Base-by-base conservation (phyloP, 2,797 vertebrate species). In the Falco columbarius region DNA sequence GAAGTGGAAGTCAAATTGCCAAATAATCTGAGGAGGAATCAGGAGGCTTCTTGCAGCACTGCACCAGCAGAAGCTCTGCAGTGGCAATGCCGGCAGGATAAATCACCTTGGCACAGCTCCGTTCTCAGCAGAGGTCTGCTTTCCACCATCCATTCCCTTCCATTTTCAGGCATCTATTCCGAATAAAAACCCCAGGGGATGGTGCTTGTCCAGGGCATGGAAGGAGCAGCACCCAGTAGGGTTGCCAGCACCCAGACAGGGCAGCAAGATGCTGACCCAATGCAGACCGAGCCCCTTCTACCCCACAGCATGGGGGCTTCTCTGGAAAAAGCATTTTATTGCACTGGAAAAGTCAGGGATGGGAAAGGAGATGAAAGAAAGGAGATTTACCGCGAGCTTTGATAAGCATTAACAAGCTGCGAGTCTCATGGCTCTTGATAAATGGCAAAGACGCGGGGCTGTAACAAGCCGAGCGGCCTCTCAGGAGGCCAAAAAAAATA, bases 401-500 rank as follows among this genome's bases (percentile, higher is more conserved):
- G 58, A n/a, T 51, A 34, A 77, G 70, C 70, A 36, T 26, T 65
- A 75, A 10, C 40, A 32, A 4, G 22, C 47, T 24, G 65, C 74
- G 17, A 65, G 73, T 38, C n/a, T 52, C 54, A 12, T 0, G 13
- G 90, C 66, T 59, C 49, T 8, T 18, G 56, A 77, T 24, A 63
- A 73, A 34, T 2, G 7, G 82, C 2, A 5, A 10, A n/a, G 67
- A 34, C 1, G 14, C 36, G 0, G 21, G 63, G 70, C 90, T 80
- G 1, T 34, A 89, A 66, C 27, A 24, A 77, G 52, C 42, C 1
- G 6, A 66, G 36, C 4, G 3, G 49, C 74, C 70, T 83, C 81
- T 91, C 90, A 58, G 87, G 81, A 74, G 90, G 66, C 55, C 32
- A 26, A 52, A 72, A 89, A 67, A 89, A 93, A 96, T 86, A 61